phyloP scores from a whole-genome alignment of 1,140 invertebrate species.

The Goniozus legneri region DNA sequence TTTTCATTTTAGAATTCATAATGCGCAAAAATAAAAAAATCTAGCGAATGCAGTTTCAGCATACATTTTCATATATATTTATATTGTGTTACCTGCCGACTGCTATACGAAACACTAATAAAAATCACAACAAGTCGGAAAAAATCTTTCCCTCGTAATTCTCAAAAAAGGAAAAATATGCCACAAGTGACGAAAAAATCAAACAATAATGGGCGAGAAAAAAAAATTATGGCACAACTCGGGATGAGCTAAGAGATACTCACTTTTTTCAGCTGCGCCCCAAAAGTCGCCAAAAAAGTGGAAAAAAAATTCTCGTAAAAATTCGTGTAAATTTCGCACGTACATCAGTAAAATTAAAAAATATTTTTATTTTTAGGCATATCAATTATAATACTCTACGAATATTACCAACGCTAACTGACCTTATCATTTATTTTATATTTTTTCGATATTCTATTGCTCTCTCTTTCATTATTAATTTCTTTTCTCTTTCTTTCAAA shows the following conservation, averaged over 20 bases:
- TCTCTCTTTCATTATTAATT: neutral
- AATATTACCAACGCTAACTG: slow-evolving; percentile 24
- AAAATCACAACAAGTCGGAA: too few relatives aligned
- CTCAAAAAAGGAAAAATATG: slow-evolving; percentile 3
- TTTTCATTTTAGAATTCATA: too few relatives aligned
- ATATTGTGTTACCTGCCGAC: too few relatives aligned
- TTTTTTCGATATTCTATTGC: slow-evolving; percentile 6
- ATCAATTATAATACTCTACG: slow-evolving; percentile 29
- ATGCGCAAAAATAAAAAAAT: too few relatives aligned
- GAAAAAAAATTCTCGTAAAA: slow-evolving; percentile 54
- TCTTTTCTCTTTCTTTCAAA: slow-evolving; percentile 10
- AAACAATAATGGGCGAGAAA: slow-evolving; percentile 2
- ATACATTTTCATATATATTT: too few relatives aligned
- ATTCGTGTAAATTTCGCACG: slow-evolving; percentile 51
- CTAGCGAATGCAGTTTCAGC: too few relatives aligned
- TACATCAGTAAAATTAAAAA: slow-evolving; percentile 38
- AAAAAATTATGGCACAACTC: slow-evolving; percentile 33
- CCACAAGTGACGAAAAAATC: neutral
- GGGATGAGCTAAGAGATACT: slow-evolving; percentile 41
- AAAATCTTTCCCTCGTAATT: too few relatives aligned
- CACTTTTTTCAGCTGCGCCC: slow-evolving; percentile 48
- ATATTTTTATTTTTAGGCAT: slow-evolving; percentile 34
- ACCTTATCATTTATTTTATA: slow-evolving; percentile 19
- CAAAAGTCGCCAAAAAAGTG: slow-evolving; percentile 56
- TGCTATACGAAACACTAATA: too few relatives aligned